Evolutionary conservation across 2,888 invertebrate genomes (phyloP).

Genomic region (Amblyteles armatorius): DNA sequence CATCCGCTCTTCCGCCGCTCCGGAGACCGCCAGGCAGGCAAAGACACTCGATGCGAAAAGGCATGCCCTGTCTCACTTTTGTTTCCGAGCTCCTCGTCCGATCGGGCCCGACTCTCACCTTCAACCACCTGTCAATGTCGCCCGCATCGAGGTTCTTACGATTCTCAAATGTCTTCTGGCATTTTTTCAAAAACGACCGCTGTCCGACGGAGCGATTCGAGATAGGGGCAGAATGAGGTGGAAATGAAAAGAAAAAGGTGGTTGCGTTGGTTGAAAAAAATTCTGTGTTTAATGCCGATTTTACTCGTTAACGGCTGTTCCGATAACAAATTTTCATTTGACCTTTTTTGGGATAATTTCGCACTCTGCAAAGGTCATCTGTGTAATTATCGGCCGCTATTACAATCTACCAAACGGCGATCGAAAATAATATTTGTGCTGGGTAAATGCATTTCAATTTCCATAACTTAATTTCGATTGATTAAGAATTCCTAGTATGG

Average conservation of each 20-base stretch:
- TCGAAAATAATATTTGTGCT: too few relatives aligned
- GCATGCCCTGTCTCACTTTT: slow-evolving; percentile 70
- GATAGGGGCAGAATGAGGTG: not conserved
- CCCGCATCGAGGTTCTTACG: slow-evolving; percentile 2
- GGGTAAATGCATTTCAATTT: too few relatives aligned
- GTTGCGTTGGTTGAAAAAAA: not conserved
- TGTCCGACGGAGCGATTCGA: not conserved
- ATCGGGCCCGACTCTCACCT: slow-evolving; percentile 69
- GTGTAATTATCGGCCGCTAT: not conserved
- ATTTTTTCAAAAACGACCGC: not conserved
- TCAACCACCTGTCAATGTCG: slow-evolving; percentile 59
- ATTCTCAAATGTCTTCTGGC: too few relatives aligned
- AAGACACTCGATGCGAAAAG: slow-evolving; percentile 24
- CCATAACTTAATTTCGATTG: too few relatives aligned
- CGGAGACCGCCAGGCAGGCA: slow-evolving; percentile 32
- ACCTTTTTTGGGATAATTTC: not conserved
- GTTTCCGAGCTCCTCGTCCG: not conserved
- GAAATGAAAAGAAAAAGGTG: not conserved
- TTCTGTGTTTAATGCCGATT: not conserved
- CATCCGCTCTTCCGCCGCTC: slow-evolving; percentile 78
- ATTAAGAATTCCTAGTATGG: too few relatives aligned
- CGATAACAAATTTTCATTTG: not conserved
- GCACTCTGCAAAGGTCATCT: not conserved
- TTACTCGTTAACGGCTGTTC: not conserved
- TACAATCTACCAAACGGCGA: too few relatives aligned